Percentiles rank a stretch among this genome's conserved stretches.
Conservation (phyloP, 2,113 vertebrate species). For the Halcyon senegalensis region DNA sequence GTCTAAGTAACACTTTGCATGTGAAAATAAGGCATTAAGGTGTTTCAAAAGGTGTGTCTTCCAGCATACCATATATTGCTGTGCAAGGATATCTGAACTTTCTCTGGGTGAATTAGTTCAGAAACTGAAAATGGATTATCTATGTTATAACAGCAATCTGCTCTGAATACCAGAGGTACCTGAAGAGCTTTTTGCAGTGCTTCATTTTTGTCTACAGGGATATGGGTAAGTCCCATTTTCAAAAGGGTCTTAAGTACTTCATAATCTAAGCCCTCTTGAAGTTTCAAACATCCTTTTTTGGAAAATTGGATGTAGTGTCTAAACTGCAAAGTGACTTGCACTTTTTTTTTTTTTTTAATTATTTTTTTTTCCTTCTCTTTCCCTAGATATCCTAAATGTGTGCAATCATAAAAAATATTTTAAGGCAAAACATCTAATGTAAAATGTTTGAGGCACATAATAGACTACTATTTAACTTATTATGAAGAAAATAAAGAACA, state of each 20-base stretch:
- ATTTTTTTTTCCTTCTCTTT: not conserved
- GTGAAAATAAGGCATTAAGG: not conserved
- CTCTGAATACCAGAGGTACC: not conserved
- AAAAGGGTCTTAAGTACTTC: not conserved
- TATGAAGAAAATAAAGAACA: not conserved
- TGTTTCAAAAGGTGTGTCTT: not conserved
- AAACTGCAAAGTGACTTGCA: accelerated
- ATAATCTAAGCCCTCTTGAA: not conserved
- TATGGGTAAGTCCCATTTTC: not conserved
- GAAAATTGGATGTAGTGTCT: not conserved
- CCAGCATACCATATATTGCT: not conserved
- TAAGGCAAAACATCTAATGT: not conserved
- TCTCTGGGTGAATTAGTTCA: not conserved
- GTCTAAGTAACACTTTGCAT: not conserved
- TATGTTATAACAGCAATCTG: not conserved
- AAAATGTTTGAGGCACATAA: not conserved
- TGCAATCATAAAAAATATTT: not conserved
- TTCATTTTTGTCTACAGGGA: not conserved
- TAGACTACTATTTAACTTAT: not conserved
- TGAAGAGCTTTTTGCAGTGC: not conserved
- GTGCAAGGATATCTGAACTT: not conserved
- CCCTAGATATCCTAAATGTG: not conserved
- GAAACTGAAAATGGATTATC: not conserved
- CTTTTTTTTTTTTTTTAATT: not conserved
- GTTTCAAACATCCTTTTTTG: not conserved